Conservation (phyloP, 2,797 vertebrate species). For the Phoeniculus purpureus region DNA sequence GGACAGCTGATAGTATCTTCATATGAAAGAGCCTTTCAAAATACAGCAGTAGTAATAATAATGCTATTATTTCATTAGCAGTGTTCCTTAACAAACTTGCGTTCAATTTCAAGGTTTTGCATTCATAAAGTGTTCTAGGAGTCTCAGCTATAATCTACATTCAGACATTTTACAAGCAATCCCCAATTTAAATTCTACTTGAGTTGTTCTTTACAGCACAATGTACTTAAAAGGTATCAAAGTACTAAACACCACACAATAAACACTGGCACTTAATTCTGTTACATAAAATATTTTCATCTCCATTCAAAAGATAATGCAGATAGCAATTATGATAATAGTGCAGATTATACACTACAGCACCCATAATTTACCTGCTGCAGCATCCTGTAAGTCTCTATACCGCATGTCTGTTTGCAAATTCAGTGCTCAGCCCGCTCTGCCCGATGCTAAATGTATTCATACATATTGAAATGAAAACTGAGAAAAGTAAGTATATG, state of each 20-base stretch:
- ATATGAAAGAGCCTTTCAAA: background rate
- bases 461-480: conserved; percentile 38
- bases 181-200: conserved; percentile 8
- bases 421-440: background rate
- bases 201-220: background rate
- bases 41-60: background rate
- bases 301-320: conserved; percentile 19
- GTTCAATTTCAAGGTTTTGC: background rate
- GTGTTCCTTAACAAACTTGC: background rate
- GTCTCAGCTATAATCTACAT: background rate
- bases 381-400: background rate
- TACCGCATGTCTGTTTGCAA: background rate
- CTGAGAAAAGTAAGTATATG: background rate
- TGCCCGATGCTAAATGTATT: background rate
- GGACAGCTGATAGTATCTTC: background rate
- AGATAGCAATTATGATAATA: conserved; percentile 41
- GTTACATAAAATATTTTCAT: conserved; percentile 29
- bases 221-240: background rate
- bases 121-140: background rate
- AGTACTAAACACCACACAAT: background rate
- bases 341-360: conserved; percentile 11
- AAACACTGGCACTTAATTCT: conserved; percentile 18
- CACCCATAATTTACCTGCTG: conserved; percentile 33
- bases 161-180: background rate
- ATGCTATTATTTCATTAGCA: background rate